phyloP scores from a whole-genome alignment of 2,113 vertebrate species.

The Gorsachius goisagi region DNA sequence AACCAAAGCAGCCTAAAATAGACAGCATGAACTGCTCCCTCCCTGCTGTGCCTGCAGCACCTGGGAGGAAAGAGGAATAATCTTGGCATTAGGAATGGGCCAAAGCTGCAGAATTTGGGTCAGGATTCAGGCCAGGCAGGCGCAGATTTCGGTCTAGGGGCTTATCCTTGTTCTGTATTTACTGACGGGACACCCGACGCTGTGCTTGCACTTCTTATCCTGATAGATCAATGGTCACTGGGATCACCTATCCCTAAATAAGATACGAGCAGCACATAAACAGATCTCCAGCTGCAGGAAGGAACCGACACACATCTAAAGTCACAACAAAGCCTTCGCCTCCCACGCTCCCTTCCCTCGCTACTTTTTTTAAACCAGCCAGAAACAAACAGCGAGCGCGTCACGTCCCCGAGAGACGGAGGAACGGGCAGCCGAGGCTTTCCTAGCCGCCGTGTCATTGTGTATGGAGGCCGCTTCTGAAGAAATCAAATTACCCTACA shows the following conservation, averaged over 20 bases:
- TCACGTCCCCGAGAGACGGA: not conserved
- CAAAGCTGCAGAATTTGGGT: not conserved
- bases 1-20: conserved; percentile 45
- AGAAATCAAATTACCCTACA: not conserved
- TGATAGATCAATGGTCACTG: not conserved
- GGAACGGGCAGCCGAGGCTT: not conserved
- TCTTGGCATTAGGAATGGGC: not conserved
- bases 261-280: not conserved
- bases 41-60: conserved; percentile 39
- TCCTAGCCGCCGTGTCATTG: not conserved
- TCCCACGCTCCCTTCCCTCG: not conserved
- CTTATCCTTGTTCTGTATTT: not conserved
- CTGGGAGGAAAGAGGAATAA: conserved; percentile 6
- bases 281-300: not conserved
- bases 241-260: not conserved
- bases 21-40: conserved; percentile 22
- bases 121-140: not conserved
- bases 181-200: not conserved
- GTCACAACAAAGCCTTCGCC: conserved; percentile 17
- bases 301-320: conserved; percentile 5
- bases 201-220: not conserved
- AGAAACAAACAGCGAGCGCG: not conserved
- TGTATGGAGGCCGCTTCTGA: not conserved
- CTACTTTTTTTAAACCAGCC: conserved; percentile 17
- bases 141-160: not conserved